These are phyloP conservation scores for Chouioia cunea DNA, from an alignment of 2,888 invertebrate genomes.

Conservation along the genomic window DNA sequence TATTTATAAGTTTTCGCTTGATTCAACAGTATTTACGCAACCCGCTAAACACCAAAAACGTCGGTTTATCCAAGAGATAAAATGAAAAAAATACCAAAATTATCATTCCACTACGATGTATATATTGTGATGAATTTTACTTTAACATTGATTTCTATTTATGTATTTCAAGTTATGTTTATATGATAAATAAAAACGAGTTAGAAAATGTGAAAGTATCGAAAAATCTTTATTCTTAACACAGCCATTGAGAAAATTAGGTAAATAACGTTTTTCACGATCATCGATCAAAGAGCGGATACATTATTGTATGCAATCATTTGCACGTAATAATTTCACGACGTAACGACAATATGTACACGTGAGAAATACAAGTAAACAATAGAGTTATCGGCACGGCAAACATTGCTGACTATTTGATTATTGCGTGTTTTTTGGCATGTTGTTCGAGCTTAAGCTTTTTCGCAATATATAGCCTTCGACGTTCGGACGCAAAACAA, in stretches of 20 bases:
- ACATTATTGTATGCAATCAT: conserved; percentile 18
- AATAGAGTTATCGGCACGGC: conserved; percentile 33
- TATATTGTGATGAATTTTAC: too few species aligned
- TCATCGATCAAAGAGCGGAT: conserved; percentile 20
- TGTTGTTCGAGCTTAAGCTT: conserved; percentile 66
- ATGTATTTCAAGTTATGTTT: not conserved
- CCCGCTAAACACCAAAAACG: conserved; percentile 18
- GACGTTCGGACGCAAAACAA: conserved; percentile 65
- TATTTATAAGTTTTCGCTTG: conserved; percentile 31
- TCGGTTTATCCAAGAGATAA: not conserved
- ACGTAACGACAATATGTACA: conserved; percentile 38
- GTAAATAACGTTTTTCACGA: conserved; percentile 32
- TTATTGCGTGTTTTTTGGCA: conserved; percentile 52
- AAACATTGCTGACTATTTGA: not conserved
- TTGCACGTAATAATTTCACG: conserved; percentile 31
- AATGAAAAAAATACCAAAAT: conserved; percentile 18
- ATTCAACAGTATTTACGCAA: conserved; percentile 39
- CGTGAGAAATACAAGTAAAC: conserved; percentile 26
- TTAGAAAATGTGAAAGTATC: conserved; percentile 41
- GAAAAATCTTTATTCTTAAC: conserved; percentile 46
- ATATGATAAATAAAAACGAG: conserved; percentile 19
- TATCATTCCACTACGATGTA: not conserved
- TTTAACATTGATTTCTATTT: too few species aligned
- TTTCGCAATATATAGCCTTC: conserved; percentile 59
- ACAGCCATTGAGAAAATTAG: conserved; percentile 42